Percentiles rank a stretch among this genome's conserved stretches.
phyloP scores from a whole-genome alignment of 2,113 vertebrate genomes.

The Porphyrio hochstetteri region DNA sequence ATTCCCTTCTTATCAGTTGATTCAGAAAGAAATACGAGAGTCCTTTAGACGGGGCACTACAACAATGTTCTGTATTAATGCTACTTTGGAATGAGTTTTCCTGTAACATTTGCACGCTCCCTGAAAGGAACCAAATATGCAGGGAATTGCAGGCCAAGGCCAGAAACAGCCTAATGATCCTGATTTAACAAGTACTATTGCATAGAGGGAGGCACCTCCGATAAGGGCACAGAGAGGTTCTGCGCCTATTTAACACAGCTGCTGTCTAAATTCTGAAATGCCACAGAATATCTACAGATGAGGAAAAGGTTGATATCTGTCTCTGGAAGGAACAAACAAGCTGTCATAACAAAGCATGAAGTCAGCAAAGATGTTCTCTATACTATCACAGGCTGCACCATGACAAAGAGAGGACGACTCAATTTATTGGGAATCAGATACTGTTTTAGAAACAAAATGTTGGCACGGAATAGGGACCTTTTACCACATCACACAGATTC shows the following conservation, averaged over 20 bases:
- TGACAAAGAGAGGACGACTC: not conserved
- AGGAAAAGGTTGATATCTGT: slow-evolving; percentile 5
- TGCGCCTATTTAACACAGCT: not conserved
- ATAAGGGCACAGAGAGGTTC: not conserved
- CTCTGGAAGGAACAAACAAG: slow-evolving; percentile 28
- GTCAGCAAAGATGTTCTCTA: slow-evolving; percentile 18
- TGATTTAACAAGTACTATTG: not conserved
- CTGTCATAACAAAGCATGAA: slow-evolving; percentile 34
- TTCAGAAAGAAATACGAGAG: not conserved
- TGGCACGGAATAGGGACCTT: not conserved
- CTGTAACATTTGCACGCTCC: not conserved
- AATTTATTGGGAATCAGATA: slow-evolving; percentile 33
- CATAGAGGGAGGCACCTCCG: not conserved
- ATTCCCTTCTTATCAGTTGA: not conserved
- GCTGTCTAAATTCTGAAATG: not conserved
- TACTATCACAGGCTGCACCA: not conserved
- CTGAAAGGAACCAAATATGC: not conserved
- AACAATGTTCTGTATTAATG: not conserved
- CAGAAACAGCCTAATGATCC: not conserved
- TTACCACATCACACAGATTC: not conserved
- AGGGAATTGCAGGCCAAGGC: not conserved
- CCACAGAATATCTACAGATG: not conserved
- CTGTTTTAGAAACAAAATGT: not conserved
- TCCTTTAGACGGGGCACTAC: not conserved
- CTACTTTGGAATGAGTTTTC: not conserved